Evolutionary conservation across 2,797 vertebrate species (phyloP).

Genomic region (Telmatherina bonti): DNA sequence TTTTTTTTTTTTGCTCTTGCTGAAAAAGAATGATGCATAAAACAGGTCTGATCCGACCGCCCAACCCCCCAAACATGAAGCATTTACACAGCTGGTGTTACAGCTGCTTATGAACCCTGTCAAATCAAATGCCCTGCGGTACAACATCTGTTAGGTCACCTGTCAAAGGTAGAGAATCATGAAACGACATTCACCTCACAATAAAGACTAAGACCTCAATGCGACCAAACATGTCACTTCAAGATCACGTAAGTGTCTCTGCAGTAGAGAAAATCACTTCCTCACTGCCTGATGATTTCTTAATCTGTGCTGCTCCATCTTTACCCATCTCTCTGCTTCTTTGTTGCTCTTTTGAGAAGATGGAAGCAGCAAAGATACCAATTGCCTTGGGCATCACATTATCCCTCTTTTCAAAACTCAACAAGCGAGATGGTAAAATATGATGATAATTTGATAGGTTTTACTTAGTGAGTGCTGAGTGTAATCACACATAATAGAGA

Average conservation of each 20-base stretch:
- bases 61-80: constrained; percentile 10
- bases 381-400: background rate
- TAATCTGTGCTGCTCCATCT: constrained; percentile 4
- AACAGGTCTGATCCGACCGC: background rate
- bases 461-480: background rate
- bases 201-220: constrained; percentile 47
- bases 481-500: background rate
- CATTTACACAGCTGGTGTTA: constrained; percentile 39
- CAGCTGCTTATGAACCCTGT: constrained; percentile 52
- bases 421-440: constrained; percentile 6
- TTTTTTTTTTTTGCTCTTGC: too few species aligned
- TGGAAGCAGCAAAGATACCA: background rate
- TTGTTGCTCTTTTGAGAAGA: background rate
- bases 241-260: constrained; percentile 24
- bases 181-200: constrained; percentile 46
- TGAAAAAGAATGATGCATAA: background rate
- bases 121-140: constrained; percentile 58
- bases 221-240: constrained; percentile 23
- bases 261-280: constrained; percentile 34
- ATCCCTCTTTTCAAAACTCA: background rate
- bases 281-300: constrained; percentile 27
- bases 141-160: constrained; percentile 45
- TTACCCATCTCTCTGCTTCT: background rate
- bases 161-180: constrained; percentile 48
- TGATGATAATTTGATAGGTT: background rate